Evolutionary conservation across 2,113 vertebrate species (phyloP), one percentile per base, ranked within the genome.

Genomic region (Chloropsis hardwickii): DNA sequence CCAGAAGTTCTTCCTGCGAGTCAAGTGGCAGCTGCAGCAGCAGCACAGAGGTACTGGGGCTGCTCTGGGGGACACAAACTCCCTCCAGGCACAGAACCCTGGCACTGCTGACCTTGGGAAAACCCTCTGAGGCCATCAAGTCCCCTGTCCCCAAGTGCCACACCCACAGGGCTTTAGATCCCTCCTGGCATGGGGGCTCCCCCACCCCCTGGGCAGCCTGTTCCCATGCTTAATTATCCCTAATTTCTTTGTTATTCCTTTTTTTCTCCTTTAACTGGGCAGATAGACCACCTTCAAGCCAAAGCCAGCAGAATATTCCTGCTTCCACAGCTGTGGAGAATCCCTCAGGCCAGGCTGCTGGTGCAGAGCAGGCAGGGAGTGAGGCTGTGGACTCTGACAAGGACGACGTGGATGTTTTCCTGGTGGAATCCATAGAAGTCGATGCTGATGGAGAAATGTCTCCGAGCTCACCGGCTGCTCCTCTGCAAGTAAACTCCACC

Each of bases 391-490:
- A 64, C 50, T 62, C n/a, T 11, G 37, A 29, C 3, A n/a, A 37
- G 33, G 29, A 47, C 22, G 29, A n/a, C 23, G n/a, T 88, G 56
- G 81, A 94, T 31, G 6, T 37, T 8, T 93, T 96, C 66, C 28
- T 94, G 3, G 15, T 96, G 57, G 95, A 97, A 42, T 33, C 67
- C 3, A 2, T 93, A 10, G 96, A 97, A 27, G 72, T 85, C 7
- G 97, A 98, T 37, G 86, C 83, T 15, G 97, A 96, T n/a, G 89
- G 76, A 50, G 96, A 97, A 39, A 60, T 77, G 60, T 94, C 90
- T 84, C 78, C 21, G 14, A 77, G 33, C 3, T 22, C 45, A 19
- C 1, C 16, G 69, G 50, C 33, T 22, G 12, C 18, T 53, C 22
- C 17, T 51, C 6, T n/a, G 18, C 45, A 17, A 20, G 5, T 20